Evolutionary conservation across 2,888 invertebrate genomes (phyloP), one percentile per base, ranked within the genome.

Genomic region (Scaptomyza tumidula): DNA sequence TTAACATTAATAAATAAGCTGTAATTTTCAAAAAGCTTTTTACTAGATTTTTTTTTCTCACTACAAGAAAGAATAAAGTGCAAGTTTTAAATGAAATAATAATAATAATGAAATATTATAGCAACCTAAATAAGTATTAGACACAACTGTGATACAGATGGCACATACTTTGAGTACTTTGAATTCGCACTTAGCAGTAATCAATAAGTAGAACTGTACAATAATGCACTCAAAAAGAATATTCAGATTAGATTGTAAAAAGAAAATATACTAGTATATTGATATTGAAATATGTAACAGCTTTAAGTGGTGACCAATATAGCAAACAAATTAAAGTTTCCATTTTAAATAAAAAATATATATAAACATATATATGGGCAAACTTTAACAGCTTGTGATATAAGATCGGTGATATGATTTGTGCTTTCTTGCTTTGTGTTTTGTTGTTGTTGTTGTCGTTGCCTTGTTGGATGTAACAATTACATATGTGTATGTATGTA

Each of bases 61-160:
- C n/a, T 37, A 37, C 35, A 37, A 37, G 35, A 37, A 10, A n/a
- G 1, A 37, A 39, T 14, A 33, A 19, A 49, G 10, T 33, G 16
- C 33, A 49, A 33, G 13, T 19, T 50, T 6, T n/a, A 3, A 24
- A 24, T 24, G 24, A 35, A 6, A 39, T 7, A 3, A n/a, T 37
- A 3, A n/a, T 37, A 11, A n/a, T n/a, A 37, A 37, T n/a, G n/a
- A n/a, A 27, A 11, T 24, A 62, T 59, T 49, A 11, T 19, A 67
- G 41, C 29, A 41, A 65, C 53, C 57, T 41, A 52, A n/a, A 24
- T 6, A 35, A 43, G 41, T 57, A 33, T 43, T 66, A 72, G 61
- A 48, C 59, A 72, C 67, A 71, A 43, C 72, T 71, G 72, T 72
- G 72, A 71, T 72, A 41, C 41, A 72, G 71, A 52, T 39, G 52